These are phyloP conservation scores for Echinometra lucunter DNA, from an alignment of 53 echinoderm and acorn worm species.

Conservation along the genomic window DNA sequence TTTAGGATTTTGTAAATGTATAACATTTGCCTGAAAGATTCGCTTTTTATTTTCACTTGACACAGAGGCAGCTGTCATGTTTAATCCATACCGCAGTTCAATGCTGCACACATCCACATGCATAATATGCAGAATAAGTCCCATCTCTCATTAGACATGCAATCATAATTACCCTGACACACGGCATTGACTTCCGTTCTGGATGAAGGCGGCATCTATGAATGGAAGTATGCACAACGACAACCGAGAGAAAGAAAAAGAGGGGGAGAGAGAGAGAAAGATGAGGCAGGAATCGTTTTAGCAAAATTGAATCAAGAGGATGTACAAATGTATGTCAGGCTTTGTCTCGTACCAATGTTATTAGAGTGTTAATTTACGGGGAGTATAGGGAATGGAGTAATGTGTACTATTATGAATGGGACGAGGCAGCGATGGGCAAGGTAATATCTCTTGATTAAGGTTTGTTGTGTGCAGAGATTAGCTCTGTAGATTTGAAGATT, in stretches of 20 bases:
- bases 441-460: neutral
- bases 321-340: neutral
- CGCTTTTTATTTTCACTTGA: neutral
- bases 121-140: neutral
- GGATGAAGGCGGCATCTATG: neutral
- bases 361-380: slow-evolving; percentile 27
- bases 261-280: neutral
- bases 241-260: neutral
- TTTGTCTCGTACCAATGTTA: neutral
- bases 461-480: neutral
- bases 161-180: slow-evolving; percentile 30
- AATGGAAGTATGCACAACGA: neutral
- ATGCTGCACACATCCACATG: neutral
- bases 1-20: neutral
- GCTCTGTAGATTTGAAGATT: neutral
- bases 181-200: slow-evolving; percentile 10
- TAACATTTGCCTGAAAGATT: too few species aligned
- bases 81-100: neutral
- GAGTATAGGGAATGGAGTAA: neutral
- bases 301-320: slow-evolving; percentile 8
- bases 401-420: neutral
- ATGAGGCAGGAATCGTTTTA: neutral
- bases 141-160: neutral
- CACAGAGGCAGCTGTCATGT: neutral
- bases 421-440: neutral